Conservation (phyloP, 2,113 vertebrate genomes). For the Melospiza melodia region DNA sequence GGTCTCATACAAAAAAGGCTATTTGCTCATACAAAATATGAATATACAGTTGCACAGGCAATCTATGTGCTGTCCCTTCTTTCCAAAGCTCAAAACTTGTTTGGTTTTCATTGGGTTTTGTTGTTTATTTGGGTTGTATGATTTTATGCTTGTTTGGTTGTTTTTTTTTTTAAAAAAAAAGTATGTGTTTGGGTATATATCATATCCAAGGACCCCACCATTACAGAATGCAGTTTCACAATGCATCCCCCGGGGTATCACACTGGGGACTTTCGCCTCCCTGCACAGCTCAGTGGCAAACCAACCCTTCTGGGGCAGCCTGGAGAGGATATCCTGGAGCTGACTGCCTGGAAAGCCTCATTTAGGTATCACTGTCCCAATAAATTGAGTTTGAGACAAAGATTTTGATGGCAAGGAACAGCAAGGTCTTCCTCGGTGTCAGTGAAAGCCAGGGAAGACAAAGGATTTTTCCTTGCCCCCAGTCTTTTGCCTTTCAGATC, state of each 20-base stretch:
- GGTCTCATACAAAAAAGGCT: neutral
- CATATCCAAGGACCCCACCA: neutral
- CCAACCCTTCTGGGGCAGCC: neutral
- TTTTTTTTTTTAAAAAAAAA: too few relatives aligned
- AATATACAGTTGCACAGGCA: neutral
- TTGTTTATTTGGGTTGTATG: neutral
- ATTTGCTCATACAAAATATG: neutral
- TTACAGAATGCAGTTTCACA: neutral
- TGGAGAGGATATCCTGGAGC: neutral
- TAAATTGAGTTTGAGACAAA: neutral
- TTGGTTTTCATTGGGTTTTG: rapidly evolving
- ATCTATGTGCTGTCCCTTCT: rapidly evolving
- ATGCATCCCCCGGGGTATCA: too few relatives aligned
- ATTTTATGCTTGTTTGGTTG: neutral
- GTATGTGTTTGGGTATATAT: neutral
- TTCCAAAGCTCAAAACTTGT: neutral
- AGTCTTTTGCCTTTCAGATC: neutral
- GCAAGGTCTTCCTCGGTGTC: neutral
- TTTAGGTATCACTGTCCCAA: neutral
- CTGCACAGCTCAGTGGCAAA: neutral
- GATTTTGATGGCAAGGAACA: neutral
- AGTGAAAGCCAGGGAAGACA: neutral
- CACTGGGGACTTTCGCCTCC: neutral
- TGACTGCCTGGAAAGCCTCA: neutral
- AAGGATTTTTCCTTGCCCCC: neutral